These are phyloP conservation scores for Hyperoplus lanceolatus DNA, from an alignment of 2,797 vertebrate species.

Conservation along the genomic window DNA sequence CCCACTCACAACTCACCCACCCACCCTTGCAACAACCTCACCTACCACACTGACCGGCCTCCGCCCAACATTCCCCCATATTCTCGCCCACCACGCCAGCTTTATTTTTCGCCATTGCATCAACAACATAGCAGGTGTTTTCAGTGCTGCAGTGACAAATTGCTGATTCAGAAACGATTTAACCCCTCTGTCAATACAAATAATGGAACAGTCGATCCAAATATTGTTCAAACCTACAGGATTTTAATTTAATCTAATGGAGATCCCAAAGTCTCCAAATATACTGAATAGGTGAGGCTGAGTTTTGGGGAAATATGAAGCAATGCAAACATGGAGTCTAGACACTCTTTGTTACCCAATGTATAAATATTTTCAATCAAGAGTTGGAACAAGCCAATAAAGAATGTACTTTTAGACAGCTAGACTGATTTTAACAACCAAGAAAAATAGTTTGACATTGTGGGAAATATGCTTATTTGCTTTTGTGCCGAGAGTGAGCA, in stretches of 20 bases:
- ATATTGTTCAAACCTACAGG: not conserved
- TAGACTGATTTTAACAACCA: not conserved
- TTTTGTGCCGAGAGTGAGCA: not conserved
- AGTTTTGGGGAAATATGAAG: not conserved
- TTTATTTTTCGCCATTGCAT: conserved; percentile 28
- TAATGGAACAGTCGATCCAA: not conserved
- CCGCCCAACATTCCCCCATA: conserved; percentile 68
- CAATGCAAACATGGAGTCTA: not conserved
- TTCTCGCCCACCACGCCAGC: conserved; percentile 28
- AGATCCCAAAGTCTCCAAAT: not conserved
- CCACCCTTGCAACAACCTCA: conserved; percentile 26
- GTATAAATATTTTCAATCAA: not conserved
- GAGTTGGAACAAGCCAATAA: not conserved
- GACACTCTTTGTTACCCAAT: not conserved
- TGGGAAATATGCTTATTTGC: not conserved
- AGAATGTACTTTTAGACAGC: not conserved
- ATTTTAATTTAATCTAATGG: not conserved
- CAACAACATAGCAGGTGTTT: conserved; percentile 47
- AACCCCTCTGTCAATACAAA: not conserved
- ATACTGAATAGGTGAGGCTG: not conserved
- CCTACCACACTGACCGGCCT: conserved; percentile 56
- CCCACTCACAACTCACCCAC: no score
- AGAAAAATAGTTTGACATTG: not conserved
- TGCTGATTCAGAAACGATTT: not conserved
- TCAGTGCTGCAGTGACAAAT: not conserved